Conservation (phyloP, 2,113 vertebrate species). For the Macroglossus sobrinus region DNA sequence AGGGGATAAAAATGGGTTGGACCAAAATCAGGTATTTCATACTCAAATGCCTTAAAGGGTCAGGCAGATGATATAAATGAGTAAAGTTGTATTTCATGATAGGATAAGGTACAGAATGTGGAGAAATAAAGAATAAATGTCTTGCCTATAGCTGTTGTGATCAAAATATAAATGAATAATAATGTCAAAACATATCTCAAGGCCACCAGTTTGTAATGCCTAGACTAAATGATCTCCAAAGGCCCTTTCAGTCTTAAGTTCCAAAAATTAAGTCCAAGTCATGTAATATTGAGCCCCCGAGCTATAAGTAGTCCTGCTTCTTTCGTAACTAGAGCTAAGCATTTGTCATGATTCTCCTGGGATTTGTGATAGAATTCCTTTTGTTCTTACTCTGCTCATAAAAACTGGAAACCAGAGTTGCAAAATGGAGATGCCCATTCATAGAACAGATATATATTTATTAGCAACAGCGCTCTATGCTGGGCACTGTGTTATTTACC, state of each 20-base stretch:
- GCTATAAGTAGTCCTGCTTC: conserved; percentile 13
- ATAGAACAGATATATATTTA: neutral
- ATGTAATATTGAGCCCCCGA: neutral
- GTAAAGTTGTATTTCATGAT: neutral
- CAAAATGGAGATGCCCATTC: neutral
- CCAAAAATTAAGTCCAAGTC: conserved; percentile 33
- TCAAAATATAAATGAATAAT: conserved; percentile 37
- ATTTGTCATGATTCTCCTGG: neutral
- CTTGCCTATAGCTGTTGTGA: neutral
- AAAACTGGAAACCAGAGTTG: neutral
- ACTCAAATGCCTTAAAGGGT: neutral
- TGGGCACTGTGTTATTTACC: neutral
- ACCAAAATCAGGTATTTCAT: neutral
- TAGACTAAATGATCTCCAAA: neutral
- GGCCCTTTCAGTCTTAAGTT: neutral
- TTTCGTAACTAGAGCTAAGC: conserved; percentile 21
- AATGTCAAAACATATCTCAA: neutral
- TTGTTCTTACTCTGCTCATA: conserved; percentile 1
- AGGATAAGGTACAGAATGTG: neutral
- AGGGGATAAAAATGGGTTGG: neutral
- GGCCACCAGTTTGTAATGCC: neutral
- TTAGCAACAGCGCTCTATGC: neutral
- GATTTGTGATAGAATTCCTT: conserved; percentile 16
- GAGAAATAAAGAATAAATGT: neutral
- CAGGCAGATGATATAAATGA: neutral